A percentile compares a stretch with the other conserved stretches of the same genome.
These are phyloP conservation scores for Automeris io DNA, from an alignment of 2,888 invertebrate species.

Conservation along the genomic window DNA sequence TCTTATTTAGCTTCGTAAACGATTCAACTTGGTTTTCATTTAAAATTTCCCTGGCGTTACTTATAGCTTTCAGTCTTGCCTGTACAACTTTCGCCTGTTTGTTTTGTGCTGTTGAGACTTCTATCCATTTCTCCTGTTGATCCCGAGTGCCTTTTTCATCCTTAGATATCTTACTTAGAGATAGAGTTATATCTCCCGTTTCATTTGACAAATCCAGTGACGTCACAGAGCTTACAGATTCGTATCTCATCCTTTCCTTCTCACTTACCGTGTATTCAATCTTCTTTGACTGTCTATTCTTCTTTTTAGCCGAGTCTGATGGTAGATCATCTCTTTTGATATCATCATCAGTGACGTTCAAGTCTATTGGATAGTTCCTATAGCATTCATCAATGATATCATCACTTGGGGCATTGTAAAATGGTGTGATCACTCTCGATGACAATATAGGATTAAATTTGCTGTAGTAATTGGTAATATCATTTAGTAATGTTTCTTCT, in stretches of 20 bases:
- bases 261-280: conserved; percentile 66
- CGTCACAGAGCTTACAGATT: conserved; percentile 58
- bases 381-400: conserved; percentile 66
- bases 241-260: conserved; percentile 58
- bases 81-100: conserved; percentile 69
- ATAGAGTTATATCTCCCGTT: conserved; percentile 57
- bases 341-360: conserved; percentile 70
- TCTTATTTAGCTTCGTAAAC: conserved; percentile 57
- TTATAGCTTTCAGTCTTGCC: conserved; percentile 65
- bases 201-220: conserved; percentile 60
- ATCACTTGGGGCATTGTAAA: conserved; percentile 79
- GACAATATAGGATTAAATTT: conserved; percentile 77
- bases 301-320: conserved; percentile 50
- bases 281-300: conserved; percentile 56
- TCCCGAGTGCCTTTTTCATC: conserved; percentile 40
- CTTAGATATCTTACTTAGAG: conserved; percentile 49
- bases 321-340: conserved; percentile 62
- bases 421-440: conserved; percentile 82
- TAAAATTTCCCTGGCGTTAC: conserved; percentile 52
- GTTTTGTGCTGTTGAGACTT: conserved; percentile 57
- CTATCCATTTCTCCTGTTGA: conserved; percentile 63
- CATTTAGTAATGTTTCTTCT: conserved; percentile 77
- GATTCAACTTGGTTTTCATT: conserved; percentile 50
- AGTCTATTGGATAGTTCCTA: conserved; percentile 55
- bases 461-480: conserved; percentile 82